Evolutionary conservation across 2,797 vertebrate genomes (phyloP).

Genomic region (Nannoperca australis): DNA sequence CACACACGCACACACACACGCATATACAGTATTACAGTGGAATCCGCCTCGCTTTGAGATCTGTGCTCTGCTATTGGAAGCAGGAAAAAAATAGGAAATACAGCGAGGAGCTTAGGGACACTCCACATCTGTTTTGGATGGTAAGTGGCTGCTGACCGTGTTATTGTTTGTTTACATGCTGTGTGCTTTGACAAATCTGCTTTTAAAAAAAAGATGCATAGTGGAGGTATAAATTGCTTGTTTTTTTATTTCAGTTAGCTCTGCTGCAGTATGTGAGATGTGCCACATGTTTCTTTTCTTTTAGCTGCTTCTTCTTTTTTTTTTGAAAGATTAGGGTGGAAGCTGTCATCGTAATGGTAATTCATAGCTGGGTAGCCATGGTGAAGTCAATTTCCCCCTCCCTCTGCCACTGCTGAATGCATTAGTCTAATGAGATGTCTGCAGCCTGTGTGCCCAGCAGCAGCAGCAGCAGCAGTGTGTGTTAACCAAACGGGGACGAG

Average conservation of each 20-base stretch:
- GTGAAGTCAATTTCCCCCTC: slow-evolving; percentile 90
- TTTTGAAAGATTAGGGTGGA: slow-evolving; percentile 84
- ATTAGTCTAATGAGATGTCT: slow-evolving; percentile 98
- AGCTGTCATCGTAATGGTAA: slow-evolving; percentile 95
- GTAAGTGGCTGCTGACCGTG: slow-evolving; percentile 86
- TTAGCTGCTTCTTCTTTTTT: slow-evolving; percentile 28
- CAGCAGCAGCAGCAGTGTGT: slow-evolving; percentile 48
- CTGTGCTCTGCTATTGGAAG: slow-evolving; percentile 61
- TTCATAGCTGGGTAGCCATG: slow-evolving; percentile 95
- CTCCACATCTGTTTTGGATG: slow-evolving; percentile 84
- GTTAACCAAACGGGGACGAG: slow-evolving; percentile 74
- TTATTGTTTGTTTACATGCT: slow-evolving; percentile 90
- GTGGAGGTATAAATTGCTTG: slow-evolving; percentile 1
- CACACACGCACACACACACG: slow-evolving; percentile 38
- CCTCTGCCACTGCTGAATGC: slow-evolving; percentile 93
- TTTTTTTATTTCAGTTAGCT: slow-evolving; percentile 4
- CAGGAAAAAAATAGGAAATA: slow-evolving; percentile 48
- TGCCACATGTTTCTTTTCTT: slow-evolving; percentile 37
- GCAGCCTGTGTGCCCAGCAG: slow-evolving; percentile 86
- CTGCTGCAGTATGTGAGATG: slow-evolving; percentile 24
- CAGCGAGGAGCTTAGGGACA: slow-evolving; percentile 52
- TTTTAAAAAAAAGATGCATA: slow-evolving; percentile 1
- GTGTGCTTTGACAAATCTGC: slow-evolving; percentile 74
- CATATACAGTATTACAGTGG: slow-evolving; percentile 69
- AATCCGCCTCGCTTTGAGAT: slow-evolving; percentile 70